Base-by-base conservation (phyloP, 2,888 invertebrate genomes). In the Chrysotoxum bicinctum region DNA sequence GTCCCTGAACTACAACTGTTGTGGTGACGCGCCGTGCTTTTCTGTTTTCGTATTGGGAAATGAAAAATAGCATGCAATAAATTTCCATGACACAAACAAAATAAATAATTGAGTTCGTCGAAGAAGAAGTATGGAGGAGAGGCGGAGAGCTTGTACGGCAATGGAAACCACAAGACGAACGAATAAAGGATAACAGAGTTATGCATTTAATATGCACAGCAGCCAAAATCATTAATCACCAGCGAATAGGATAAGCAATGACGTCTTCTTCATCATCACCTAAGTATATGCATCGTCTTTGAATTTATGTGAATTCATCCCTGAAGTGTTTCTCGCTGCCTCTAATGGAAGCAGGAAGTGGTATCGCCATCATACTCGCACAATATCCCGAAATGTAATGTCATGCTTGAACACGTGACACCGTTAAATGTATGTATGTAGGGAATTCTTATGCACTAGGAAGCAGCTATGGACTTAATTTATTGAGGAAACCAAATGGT, bases 21-120 rank as follows among this genome's bases (percentile, higher is more conserved):
- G 56, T 66, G 43, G 45, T 10, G 19, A 54, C 35, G 50, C 66
- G 45, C 23, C 37, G 48, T 72, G 12, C 19, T 48, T n/a, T 30
- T 26, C 14, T 64, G 48, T 21, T 77, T 56, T 64, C 76, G 72
- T 72, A 62, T 75, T 80, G 80, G 54, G 72, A 85, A 84, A 87
- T 90, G 89, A 90, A 87, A 89, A 89, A 90, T 89, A 88, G 88
- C 77, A 86, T 81, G 88, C 89, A 88, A 90, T 90, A 90, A 90
- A 90, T 90, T 90, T 87, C 87, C 89, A 89, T 89, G 90, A 89
- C 89, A 89, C 89, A 89, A 89, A 90, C 81, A 89, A 90, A 89
- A 90, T 90, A 90, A 90, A 90, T 90, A 90, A 90, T 90, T 90
- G 90, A 90, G 89, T 88, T 84, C 80, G 70, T 66, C 35, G 79